Evolutionary conservation across 2,113 vertebrate genomes (phyloP), one percentile per base, ranked within the genome.

Genomic region (Spea multiplicata): DNA sequence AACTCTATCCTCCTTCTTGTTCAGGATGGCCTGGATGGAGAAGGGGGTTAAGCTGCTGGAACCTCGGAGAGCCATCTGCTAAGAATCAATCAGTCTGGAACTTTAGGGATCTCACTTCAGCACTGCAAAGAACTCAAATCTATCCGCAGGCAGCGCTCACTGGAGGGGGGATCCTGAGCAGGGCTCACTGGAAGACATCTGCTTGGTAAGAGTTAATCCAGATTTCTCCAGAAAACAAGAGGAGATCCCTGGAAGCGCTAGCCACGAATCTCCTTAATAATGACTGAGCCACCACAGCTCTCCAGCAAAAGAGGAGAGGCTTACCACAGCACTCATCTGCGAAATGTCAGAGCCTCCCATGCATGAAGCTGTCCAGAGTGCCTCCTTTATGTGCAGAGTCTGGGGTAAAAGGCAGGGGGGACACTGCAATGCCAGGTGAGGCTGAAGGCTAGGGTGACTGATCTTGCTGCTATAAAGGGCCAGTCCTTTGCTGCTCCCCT

Each of bases 1-100:
- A 12, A 80, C 73, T 47, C 88, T 91, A 77, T 94, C 91, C 81
- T 96, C 95, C 82, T 95, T 97, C 86, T 93, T 94, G 90, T 95
- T 94, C 77, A 97, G 90, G 84, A 97, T 97, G 78, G 96, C 95
- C 87, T 97, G 96, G 88, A 97, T 97, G 49, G 95, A 97, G 86
- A 97, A 97, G 30, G 95, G 94, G 91, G 95, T 95, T 82, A 96
- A 88, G 82, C 94, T 88, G 85, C 88, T 90, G 86, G 83, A 87
- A 81, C 81, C 83, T 78, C 94, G 94, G 84, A 94, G 91, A 75
- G 95, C 94, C 95, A 97, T 96, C 3, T 64, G 69, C 55, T 14
- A 13, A 8, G 10, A 6, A 16, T 55, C 10, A 59, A 13, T 8
- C 14, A 8, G 4, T 44, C n/a, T 17, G 30, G 30, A 74, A 14